These are phyloP conservation scores for Chaetogeoica ovagalla DNA, from an alignment of 2,888 invertebrate genomes.

Conservation along the genomic window DNA sequence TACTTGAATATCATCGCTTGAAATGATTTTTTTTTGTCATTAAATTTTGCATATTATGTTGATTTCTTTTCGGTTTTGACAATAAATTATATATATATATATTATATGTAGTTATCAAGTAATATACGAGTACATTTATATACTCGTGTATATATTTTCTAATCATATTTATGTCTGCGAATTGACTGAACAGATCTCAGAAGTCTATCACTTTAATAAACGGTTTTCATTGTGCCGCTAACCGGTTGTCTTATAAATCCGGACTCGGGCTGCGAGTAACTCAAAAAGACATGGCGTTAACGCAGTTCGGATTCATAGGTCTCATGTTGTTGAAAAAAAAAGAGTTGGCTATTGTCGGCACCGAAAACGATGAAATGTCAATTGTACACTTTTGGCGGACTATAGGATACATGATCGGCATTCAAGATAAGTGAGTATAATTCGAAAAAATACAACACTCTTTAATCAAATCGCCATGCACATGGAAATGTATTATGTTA, in stretches of 20 bases:
- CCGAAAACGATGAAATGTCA: slow-evolving; percentile 70
- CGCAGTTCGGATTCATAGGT: slow-evolving; percentile 87
- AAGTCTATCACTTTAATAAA: slow-evolving; percentile 68
- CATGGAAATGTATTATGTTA: too few relatives aligned
- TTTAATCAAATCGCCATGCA: too few relatives aligned
- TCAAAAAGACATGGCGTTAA: slow-evolving; percentile 82
- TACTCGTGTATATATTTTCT: too few relatives aligned
- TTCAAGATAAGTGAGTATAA: slow-evolving; percentile 72
- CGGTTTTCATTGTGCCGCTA: slow-evolving; percentile 69
- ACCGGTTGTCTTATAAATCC: slow-evolving; percentile 62
- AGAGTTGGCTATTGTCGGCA: slow-evolving; percentile 68
- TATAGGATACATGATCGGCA: slow-evolving; percentile 78
- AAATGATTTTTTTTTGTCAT: too few relatives aligned
- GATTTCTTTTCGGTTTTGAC: too few relatives aligned
- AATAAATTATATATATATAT: too few relatives aligned
- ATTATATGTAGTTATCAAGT: too few relatives aligned
- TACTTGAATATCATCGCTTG: too few relatives aligned
- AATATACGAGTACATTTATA: too few relatives aligned
- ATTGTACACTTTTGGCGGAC: slow-evolving; percentile 84
- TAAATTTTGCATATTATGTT: too few relatives aligned
- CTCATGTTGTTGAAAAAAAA: slow-evolving; percentile 69
- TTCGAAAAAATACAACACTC: too few relatives aligned
- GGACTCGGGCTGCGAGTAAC: slow-evolving; percentile 66
- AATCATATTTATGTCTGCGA: not conserved
- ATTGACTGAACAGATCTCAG: slow-evolving; percentile 55